Evolutionary conservation across 2,888 invertebrate genomes (phyloP), one percentile per base, ranked within the genome.

Genomic region (Gonocerus acuteangulatus): DNA sequence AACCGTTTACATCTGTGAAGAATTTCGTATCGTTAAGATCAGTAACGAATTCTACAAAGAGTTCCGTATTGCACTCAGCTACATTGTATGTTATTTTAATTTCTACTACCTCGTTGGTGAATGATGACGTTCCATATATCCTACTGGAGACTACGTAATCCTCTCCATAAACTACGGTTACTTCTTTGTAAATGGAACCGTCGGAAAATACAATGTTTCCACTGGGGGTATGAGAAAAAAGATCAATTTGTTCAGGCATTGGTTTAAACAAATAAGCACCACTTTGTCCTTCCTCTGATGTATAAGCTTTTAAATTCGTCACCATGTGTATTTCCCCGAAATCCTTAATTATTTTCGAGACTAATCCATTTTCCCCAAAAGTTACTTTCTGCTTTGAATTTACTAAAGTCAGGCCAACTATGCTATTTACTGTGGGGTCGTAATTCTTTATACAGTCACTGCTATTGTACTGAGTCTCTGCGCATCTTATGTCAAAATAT

Each of bases 231-330:
- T 47, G 18, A 23, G 56, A 51, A 23, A 48, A 22, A 4, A 48
- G 3, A 2, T 36, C 18, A 3, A 56, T 39, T 23, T 19, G 3
- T 3, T 54, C 44, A 16, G 47, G 16, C 16, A 18, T 15, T 6
- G 65, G 60, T 48, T 61, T 56, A 45, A 65, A 65, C 13, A 65
- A 27, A 27, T 65, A 65, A 15, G 65, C 65, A 16, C 65, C 65
- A 27, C 61, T 65, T 23, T 23, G 23, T 19, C 45, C 47, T 27
- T 27, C 18, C 2, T 45, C 27, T 13, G 61, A 48, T 21, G 48
- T 42, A 32, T 63, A 63, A 9, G 47, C 18, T 36, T 54, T 61
- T 9, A 61, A 18, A 15, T 42, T 56, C 9, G 56, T 21, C n/a
- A 1, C 3, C 21, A 63, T 21, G 4, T 47, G 7, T 13, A 59